phyloP scores from a whole-genome alignment of 2,888 invertebrate species.

The Dioctria rufipes region DNA sequence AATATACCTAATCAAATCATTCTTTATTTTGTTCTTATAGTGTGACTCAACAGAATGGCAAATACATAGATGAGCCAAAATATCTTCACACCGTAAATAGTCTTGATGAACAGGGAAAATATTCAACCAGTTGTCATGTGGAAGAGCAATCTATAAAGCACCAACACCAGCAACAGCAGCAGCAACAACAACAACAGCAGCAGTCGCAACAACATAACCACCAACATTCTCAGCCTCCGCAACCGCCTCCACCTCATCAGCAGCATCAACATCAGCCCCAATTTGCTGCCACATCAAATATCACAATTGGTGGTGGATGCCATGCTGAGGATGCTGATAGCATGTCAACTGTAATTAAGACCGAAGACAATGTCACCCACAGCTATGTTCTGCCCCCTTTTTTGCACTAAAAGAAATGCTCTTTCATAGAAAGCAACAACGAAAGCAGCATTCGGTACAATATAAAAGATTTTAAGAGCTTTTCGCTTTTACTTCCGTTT shows the following conservation, averaged over 20 bases:
- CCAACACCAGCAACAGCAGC: constrained; percentile 50
- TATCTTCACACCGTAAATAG: constrained; percentile 64
- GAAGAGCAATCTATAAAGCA: constrained; percentile 53
- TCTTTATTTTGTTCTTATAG: constrained; percentile 58
- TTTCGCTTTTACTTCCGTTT: background rate
- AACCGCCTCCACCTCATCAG: constrained; percentile 60
- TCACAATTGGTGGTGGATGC: constrained; percentile 60
- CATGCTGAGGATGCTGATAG: constrained; percentile 61
- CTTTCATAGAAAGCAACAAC: constrained; percentile 67
- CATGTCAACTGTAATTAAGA: constrained; percentile 70
- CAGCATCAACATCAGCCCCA: constrained; percentile 56
- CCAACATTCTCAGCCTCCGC: constrained; percentile 52
- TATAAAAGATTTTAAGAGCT: constrained; percentile 45
- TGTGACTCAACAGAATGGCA: constrained; percentile 65
- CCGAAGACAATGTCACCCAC: constrained; percentile 70
- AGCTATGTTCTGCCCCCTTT: constrained; percentile 71
- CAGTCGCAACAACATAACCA: constrained; percentile 58
- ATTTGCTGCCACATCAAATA: constrained; percentile 61
- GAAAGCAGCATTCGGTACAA: constrained; percentile 60
- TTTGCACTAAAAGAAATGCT: constrained; percentile 72
- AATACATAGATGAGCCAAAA: constrained; percentile 70
- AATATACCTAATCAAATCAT: constrained; percentile 35
- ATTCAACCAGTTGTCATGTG: constrained; percentile 60
- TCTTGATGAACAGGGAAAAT: constrained; percentile 61
- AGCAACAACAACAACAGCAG: constrained; percentile 60